phyloP scores from a whole-genome alignment of 2,888 invertebrate species.

The Standfussiana lucernea region DNA sequence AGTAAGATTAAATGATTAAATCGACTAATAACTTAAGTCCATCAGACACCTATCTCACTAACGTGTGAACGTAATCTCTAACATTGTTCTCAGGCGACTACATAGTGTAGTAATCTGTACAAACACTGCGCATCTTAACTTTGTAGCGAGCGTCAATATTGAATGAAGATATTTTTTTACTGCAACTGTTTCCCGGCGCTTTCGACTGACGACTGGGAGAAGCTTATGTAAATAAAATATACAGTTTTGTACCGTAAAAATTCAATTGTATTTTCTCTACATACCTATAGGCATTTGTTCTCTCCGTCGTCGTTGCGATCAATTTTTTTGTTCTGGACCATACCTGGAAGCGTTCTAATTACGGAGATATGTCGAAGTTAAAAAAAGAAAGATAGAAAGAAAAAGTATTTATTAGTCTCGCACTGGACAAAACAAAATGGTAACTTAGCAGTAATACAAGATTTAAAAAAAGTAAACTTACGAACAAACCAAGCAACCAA shows the following conservation, averaged over 20 bases:
- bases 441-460: too few relatives aligned
- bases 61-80: conserved; percentile 44
- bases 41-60: neutral
- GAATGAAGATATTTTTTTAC: conserved; percentile 46
- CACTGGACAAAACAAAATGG: too few relatives aligned
- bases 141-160: conserved; percentile 50
- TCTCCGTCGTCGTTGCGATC: too few relatives aligned
- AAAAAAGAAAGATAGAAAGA: too few relatives aligned
- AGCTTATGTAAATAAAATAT: neutral
- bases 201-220: neutral
- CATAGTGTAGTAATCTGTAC: conserved; percentile 30
- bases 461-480: too few relatives aligned
- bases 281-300: too few relatives aligned
- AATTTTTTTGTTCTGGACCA: too few relatives aligned
- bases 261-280: neutral
- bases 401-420: too few relatives aligned
- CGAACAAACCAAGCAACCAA: too few relatives aligned
- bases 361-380: too few relatives aligned
- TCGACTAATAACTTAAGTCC: neutral
- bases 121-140: conserved; percentile 42
- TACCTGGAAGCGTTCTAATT: too few relatives aligned
- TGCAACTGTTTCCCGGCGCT: conserved; percentile 52
- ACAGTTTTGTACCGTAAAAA: neutral
- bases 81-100: conserved; percentile 53
- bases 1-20: neutral